Base-by-base conservation (phyloP, 2,888 invertebrate species). In the Tethea ocularis region DNA sequence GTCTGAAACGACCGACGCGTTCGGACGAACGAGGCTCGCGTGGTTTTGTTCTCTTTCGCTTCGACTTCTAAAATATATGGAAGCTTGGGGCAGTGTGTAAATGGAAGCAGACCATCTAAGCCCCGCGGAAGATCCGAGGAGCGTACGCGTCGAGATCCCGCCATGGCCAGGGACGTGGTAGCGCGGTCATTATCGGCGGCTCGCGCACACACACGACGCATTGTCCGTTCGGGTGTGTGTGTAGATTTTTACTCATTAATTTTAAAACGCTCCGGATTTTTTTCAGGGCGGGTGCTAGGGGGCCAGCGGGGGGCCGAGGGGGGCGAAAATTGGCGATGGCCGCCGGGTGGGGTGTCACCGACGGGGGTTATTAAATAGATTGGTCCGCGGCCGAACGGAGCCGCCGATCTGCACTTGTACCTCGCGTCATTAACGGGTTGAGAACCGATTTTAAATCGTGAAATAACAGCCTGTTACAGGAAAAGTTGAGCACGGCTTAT, bases 221-320 rank as follows among this genome's bases (percentile, higher is more conserved):
- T 86, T 86, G 89, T 87, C 81, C 84, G 82, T 79, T 80, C 82
- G 79, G 77, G 80, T 89, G 93, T 91, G 91, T 92, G 92, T 91
- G 93, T 93, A 88, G 86, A 93, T 93, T 93, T 93, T 93, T 93
- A 93, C 93, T 93, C 93, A 93, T 93, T 93, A 93, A 93, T 93
- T 93, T 93, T 93, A 93, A 93, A 93, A 93, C 93, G 93, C 91
- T 93, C 91, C 82, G 93, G 93, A 93, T 93, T 93, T 93, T 93
- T 93, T 93, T 91, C 91, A 90, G 92, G 89, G 91, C 87, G 91
- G 92, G 89, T 88, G 89, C 88, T 85, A 85, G 88, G 89, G 89
- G 88, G 88, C 80, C 82, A 80, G 80, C 69, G 71, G 75, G 69
- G 75, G 80, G 76, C 71, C 64, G 77, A 79, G 83, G 87, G 87